Evolutionary conservation across 2,113 vertebrate species (phyloP).

Genomic region (Tetrax tetrax): DNA sequence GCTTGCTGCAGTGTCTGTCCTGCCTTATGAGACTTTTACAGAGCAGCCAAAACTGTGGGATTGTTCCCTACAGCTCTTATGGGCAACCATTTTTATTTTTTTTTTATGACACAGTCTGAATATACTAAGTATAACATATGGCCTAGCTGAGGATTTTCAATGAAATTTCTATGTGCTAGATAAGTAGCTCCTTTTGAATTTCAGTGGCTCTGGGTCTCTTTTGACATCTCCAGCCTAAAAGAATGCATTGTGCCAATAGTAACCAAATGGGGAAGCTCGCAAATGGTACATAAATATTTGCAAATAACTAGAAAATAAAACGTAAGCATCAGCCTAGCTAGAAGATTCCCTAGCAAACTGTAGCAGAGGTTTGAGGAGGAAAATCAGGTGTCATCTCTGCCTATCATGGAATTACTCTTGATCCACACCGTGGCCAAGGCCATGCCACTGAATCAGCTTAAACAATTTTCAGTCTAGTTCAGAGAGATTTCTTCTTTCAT

Average conservation of each 20-base stretch:
- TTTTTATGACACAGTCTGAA: background rate
- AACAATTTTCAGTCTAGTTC: background rate
- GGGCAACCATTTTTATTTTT: background rate
- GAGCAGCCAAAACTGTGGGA: background rate
- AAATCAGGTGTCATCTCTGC: background rate
- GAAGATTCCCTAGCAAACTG: background rate
- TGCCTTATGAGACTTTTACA: background rate
- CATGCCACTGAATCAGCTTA: background rate
- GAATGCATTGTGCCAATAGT: background rate
- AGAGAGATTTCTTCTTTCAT: background rate
- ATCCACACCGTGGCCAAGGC: background rate
- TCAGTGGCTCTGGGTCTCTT: background rate
- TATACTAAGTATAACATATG: background rate
- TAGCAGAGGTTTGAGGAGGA: background rate
- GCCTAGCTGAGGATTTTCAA: background rate
- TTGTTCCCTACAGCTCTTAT: background rate
- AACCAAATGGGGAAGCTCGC: background rate
- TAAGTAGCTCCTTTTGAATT: background rate
- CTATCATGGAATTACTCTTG: background rate
- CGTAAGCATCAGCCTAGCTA: background rate
- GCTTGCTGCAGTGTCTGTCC: background rate
- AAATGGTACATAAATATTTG: background rate
- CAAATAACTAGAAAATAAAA: background rate
- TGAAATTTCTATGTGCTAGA: background rate
- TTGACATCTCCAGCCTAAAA: background rate